Conservation (phyloP, 2,888 invertebrate genomes). For the Theodoxus fluviatilis region DNA sequence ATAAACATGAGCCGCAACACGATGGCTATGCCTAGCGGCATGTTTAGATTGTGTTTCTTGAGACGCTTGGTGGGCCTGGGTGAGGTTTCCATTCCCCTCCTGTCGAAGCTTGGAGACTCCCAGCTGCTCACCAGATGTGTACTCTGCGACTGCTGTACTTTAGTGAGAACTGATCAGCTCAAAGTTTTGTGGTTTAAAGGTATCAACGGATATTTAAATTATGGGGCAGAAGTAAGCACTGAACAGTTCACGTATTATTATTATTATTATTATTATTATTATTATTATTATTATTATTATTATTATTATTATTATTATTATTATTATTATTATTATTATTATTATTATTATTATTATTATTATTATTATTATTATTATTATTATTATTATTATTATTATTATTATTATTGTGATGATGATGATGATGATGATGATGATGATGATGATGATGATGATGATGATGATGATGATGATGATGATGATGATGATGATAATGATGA, state of each 20-base stretch:
- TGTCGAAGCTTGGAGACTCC: no score
- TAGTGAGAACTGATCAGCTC: no score
- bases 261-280: constrained; percentile 6
- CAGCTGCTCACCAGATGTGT: no score
- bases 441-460: constrained; percentile 24
- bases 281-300: constrained; percentile 7
- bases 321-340: not conserved
- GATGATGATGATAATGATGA: no score
- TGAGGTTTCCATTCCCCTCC: no score
- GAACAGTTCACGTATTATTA: not conserved
- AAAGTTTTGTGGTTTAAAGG: no score
- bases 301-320: not conserved
- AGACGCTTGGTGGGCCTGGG: no score
- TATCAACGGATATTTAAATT: no score
- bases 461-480: constrained; percentile 22
- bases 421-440: constrained; percentile 23
- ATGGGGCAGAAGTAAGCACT: not conserved
- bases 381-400: constrained; percentile 13
- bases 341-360: constrained; percentile 14
- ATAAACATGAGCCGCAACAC: no score
- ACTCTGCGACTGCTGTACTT: no score
- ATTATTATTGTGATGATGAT: constrained; percentile 10
- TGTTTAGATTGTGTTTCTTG: no score
- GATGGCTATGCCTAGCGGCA: no score
- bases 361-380: constrained; percentile 7